Conservation (phyloP, 2,113 vertebrate species). For the Sorex fumeus region DNA sequence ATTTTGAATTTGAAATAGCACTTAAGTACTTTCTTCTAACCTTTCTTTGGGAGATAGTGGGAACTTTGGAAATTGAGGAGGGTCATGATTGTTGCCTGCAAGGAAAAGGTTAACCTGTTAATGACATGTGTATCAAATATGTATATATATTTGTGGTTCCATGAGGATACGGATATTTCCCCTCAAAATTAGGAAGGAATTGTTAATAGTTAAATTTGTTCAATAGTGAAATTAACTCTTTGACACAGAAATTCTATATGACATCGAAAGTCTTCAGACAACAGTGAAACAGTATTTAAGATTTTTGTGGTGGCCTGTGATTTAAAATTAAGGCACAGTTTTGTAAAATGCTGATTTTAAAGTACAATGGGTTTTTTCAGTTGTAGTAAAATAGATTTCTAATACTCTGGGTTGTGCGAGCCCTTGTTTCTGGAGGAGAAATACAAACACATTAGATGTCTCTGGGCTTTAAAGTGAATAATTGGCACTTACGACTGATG, state of each 20-base stretch:
- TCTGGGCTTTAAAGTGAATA: conserved; percentile 36
- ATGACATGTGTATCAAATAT: not conserved
- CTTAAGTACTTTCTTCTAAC: not conserved
- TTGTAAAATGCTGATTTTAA: conserved; percentile 39
- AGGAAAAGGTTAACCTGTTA: conserved; percentile 37
- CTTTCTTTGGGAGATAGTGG: conserved; percentile 18
- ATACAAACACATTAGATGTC: not conserved
- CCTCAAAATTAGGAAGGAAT: not conserved
- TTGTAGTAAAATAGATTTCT: conserved; percentile 9
- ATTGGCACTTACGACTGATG: conserved; percentile 17
- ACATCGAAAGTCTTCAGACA: conserved; percentile 31
- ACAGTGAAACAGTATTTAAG: not conserved
- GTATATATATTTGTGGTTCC: not conserved
- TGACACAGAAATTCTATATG: not conserved
- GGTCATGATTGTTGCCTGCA: not conserved
- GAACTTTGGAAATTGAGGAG: conserved; percentile 38
- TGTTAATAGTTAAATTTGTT: conserved; percentile 43
- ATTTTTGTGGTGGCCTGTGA: not conserved
- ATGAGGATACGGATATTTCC: not conserved
- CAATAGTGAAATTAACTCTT: conserved; percentile 10
- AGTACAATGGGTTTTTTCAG: not conserved
- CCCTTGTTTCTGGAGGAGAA: not conserved
- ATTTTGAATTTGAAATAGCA: not conserved
- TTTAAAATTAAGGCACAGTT: conserved; percentile 35
- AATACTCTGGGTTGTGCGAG: not conserved